phyloP scores from a whole-genome alignment of 2,888 invertebrate species.

The Agrotis ipsilon region DNA sequence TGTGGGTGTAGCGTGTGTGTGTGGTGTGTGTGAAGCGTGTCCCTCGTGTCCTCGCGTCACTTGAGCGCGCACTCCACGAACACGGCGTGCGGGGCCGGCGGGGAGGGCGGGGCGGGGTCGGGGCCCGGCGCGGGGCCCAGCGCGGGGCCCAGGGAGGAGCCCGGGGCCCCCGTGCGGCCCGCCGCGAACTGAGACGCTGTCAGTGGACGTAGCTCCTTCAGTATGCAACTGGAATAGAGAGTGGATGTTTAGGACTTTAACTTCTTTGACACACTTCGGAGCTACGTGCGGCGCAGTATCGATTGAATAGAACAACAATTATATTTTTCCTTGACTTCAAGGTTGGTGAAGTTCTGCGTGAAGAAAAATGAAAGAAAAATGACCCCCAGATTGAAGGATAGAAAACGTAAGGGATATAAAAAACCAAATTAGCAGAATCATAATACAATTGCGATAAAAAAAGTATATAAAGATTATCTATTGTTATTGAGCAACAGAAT shows the following conservation, averaged over 20 bases:
- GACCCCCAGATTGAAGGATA: too few relatives aligned
- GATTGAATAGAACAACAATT: too few relatives aligned
- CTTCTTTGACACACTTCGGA: too few relatives aligned
- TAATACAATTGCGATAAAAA: too few relatives aligned
- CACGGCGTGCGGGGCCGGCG: conserved; percentile 67
- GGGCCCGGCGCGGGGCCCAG: conserved; percentile 39
- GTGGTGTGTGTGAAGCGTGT: conserved; percentile 19
- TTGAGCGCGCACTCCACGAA: conserved; percentile 90
- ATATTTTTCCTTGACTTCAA: too few relatives aligned
- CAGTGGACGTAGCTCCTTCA: conserved; percentile 92
- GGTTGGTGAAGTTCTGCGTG: too few relatives aligned
- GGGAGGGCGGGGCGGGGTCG: conserved; percentile 43
- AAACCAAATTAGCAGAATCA: too few relatives aligned
- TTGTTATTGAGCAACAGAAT: too few relatives aligned
- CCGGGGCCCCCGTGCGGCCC: conserved; percentile 59
- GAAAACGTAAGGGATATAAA: too few relatives aligned
- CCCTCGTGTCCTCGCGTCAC: conserved; percentile 72
- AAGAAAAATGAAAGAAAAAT: too few relatives aligned
- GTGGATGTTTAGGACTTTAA: background rate
- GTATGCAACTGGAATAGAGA: conserved; percentile 78
- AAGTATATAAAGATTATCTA: too few relatives aligned
- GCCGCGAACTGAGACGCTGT: conserved; percentile 89
- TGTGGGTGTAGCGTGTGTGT: background rate
- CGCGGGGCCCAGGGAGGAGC: conserved; percentile 37
- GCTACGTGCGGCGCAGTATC: too few relatives aligned